These are phyloP conservation scores for Arion vulgaris DNA, from an alignment of 1,140 invertebrate genomes.

Conservation along the genomic window DNA sequence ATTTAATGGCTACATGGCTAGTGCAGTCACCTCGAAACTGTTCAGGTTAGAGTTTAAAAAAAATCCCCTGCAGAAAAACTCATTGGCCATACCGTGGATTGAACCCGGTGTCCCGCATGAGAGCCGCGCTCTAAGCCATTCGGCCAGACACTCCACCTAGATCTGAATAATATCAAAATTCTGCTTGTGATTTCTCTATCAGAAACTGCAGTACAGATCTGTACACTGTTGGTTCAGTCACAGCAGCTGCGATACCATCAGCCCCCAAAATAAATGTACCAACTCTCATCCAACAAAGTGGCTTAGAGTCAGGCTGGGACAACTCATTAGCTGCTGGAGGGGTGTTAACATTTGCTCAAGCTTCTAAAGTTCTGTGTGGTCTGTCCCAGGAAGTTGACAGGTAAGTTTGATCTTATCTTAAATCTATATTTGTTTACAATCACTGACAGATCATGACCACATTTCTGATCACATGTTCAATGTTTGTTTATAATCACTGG, in stretches of 20 bases:
- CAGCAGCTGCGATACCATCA: slow-evolving; percentile 60
- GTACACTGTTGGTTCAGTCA: background rate
- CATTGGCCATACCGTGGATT: too few relatives aligned
- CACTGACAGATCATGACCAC: too few relatives aligned
- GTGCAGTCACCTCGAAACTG: too few relatives aligned
- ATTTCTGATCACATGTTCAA: too few relatives aligned
- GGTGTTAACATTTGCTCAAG: slow-evolving; percentile 84
- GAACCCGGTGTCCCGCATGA: too few relatives aligned
- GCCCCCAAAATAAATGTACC: slow-evolving; percentile 74
- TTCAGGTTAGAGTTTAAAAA: too few relatives aligned
- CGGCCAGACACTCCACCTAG: too few relatives aligned
- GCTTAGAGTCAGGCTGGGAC: slow-evolving; percentile 71
- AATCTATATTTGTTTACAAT: background rate
- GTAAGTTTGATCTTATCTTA: slow-evolving; percentile 69
- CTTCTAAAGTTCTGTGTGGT: slow-evolving; percentile 88
- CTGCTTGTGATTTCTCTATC: background rate
- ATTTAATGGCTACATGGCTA: too few relatives aligned
- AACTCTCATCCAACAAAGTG: slow-evolving; percentile 80
- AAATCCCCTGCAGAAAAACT: too few relatives aligned
- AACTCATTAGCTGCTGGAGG: slow-evolving; percentile 73
- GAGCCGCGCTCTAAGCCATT: too few relatives aligned
- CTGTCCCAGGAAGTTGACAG: slow-evolving; percentile 88
- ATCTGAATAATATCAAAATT: too few relatives aligned
- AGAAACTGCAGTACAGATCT: slow-evolving; percentile 27
- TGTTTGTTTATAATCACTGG: background rate